A percentile compares a stretch with the other conserved stretches of the same genome.
These are phyloP conservation scores for Lophotriccus pileatus DNA, from an alignment of 2,797 vertebrate genomes.

Conservation along the genomic window DNA sequence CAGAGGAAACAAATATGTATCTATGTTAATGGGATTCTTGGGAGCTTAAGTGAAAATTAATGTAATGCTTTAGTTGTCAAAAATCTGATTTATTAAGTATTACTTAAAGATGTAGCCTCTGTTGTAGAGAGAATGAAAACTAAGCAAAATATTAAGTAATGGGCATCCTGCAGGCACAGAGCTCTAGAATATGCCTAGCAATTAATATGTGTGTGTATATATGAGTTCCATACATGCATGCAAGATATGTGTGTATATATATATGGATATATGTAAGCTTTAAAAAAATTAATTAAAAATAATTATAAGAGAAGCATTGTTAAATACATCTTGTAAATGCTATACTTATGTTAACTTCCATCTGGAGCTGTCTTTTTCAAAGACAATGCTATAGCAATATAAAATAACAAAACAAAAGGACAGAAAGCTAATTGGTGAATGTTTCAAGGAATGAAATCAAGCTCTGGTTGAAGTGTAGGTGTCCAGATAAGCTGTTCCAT, in stretches of 20 bases:
- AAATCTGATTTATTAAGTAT: neutral
- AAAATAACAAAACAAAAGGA: neutral
- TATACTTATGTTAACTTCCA: neutral
- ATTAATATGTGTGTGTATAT: too few species aligned
- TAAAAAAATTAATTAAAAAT: neutral
- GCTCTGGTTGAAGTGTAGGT: neutral
- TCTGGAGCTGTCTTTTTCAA: neutral
- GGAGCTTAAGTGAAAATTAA: neutral
- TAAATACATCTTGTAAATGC: neutral
- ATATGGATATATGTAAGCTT: neutral
- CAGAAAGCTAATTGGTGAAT: neutral
- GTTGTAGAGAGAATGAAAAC: neutral
- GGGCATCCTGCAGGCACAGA: neutral
- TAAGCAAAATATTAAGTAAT: neutral
- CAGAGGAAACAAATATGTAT: neutral
- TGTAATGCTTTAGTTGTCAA: neutral
- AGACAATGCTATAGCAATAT: neutral
- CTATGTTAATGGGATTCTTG: neutral
- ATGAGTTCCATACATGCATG: rapidly evolving
- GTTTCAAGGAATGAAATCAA: neutral
- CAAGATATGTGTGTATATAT: neutral
- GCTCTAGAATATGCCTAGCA: neutral
- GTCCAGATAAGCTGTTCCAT: neutral
- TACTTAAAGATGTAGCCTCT: neutral
- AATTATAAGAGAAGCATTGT: neutral